Evolutionary conservation across 2,888 invertebrate species (phyloP).

Genomic region (Mythimna albipuncta): DNA sequence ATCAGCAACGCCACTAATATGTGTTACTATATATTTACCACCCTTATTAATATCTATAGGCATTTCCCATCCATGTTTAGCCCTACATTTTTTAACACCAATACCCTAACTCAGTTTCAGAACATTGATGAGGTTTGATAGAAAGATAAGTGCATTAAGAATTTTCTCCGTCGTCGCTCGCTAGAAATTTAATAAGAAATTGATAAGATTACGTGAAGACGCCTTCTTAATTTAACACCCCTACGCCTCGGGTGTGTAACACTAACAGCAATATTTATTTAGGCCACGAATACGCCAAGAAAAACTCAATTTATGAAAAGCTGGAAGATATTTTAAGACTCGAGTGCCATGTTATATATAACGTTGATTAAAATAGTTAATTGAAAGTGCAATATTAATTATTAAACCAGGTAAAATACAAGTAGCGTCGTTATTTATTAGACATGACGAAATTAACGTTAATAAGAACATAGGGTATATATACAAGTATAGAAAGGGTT

Average conservation of each 20-base stretch:
- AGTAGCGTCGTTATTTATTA: background rate
- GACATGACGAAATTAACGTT: background rate
- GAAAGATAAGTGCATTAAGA: slow-evolving; percentile 15
- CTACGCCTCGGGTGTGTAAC: slow-evolving; percentile 20
- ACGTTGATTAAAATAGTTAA: slow-evolving; percentile 13
- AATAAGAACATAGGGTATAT: background rate
- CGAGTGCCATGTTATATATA: background rate
- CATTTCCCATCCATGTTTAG: too few relatives aligned
- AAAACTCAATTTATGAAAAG: slow-evolving; percentile 20
- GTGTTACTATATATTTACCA: background rate
- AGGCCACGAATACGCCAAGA: background rate
- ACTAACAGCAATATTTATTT: slow-evolving; percentile 36
- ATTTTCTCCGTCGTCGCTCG: slow-evolving; percentile 23
- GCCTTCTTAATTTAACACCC: slow-evolving; percentile 23
- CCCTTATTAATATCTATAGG: background rate
- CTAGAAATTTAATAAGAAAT: slow-evolving; percentile 50
- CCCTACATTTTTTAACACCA: background rate
- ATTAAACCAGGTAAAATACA: background rate
- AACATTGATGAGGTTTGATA: slow-evolving; percentile 25
- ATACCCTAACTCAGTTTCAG: slow-evolving; percentile 11
- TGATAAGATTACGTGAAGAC: slow-evolving; percentile 44
- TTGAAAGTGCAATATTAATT: slow-evolving; percentile 19
- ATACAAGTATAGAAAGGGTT: background rate
- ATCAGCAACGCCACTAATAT: background rate
- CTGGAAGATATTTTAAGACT: slow-evolving; percentile 15